Evolutionary conservation across 2,888 invertebrate genomes (phyloP), one percentile per base, ranked within the genome.

Genomic region (Orchesella flavescens): DNA sequence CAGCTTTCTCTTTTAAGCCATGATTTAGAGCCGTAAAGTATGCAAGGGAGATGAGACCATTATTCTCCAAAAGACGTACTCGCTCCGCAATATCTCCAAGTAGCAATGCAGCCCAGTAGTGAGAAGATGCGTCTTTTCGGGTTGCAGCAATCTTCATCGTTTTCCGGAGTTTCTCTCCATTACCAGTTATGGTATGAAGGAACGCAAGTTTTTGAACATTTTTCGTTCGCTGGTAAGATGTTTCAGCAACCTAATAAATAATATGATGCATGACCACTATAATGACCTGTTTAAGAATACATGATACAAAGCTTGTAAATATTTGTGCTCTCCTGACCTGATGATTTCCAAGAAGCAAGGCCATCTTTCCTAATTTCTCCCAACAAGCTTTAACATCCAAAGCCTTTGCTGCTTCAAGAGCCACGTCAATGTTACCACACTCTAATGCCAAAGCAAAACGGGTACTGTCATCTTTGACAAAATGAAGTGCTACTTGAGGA

Each of bases 141-240:
- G 99, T 98, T 91, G 99, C 99, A 0, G 99, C 99, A 85, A 99
- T 99, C 91, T 98, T 98, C 91, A 96, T 97, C 99, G 99, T 99
- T 91, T 99, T 99, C 87, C 95, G 93, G 86, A 99, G 91, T 90
- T 99, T 99, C 84, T 99, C 99, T 89, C 98, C 91, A 91, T 99
- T 99, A 13, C 99, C 99, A 17, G 99, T 99, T 87, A 99, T 97
- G 57, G 99, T 92, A 91, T 99, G 99, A 43, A 99, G 92, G 92
- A 99, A 99, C n/a, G 98, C 95, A 0, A 99, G 93, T 91, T 98
- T 98, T 91, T 99, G 99, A 90, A 99, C 99, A 92, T 98, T 98
- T 92, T 99, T 99, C 0, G 98, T 99, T 85, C 99, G 93, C 90
- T 99, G 99, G 91, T 99, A 99, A 89, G 98, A 98, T 98, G 99